A percentile compares a stretch with the other conserved stretches of the same genome.
Evolutionary conservation across 2,888 invertebrate genomes (phyloP).

Genomic region (Netelia inedita): DNA sequence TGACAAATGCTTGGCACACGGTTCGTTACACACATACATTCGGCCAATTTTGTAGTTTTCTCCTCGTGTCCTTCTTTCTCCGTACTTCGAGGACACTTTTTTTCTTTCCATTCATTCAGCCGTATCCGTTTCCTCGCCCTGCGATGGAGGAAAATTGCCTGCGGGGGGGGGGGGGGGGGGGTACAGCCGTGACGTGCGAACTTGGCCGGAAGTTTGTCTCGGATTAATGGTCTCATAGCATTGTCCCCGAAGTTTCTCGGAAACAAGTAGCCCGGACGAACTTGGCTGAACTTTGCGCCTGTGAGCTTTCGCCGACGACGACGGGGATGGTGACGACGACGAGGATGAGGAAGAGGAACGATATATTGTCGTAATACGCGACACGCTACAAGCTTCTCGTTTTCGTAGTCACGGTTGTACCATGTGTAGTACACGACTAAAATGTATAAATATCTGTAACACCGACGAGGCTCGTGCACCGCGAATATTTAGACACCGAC

Average conservation of each 20-base stretch:
- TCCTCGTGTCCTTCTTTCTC: conserved; percentile 38
- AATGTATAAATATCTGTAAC: conserved; percentile 31
- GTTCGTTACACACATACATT: conserved; percentile 51
- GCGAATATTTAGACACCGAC: conserved; percentile 47
- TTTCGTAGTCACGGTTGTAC: conserved; percentile 38
- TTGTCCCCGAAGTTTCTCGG: conserved; percentile 69
- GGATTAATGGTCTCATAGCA: conserved; percentile 72
- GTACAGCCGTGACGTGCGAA: conserved; percentile 66
- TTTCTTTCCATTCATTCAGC: conserved; percentile 62
- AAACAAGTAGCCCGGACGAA: conserved; percentile 70
- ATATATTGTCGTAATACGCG: conserved; percentile 65
- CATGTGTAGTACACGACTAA: conserved; percentile 11
- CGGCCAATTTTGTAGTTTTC: conserved; percentile 67
- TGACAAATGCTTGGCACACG: conserved; percentile 57
- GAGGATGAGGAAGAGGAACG: conserved; percentile 52
- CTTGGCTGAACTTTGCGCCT: conserved; percentile 64
- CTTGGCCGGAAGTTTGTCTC: conserved; percentile 68
- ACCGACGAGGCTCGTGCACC: conserved; percentile 34
- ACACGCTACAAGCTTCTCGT: conserved; percentile 46
- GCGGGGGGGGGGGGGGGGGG: conserved; percentile 4
- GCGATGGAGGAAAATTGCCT: conserved; percentile 65
- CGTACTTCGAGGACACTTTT: conserved; percentile 30
- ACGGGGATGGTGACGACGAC: conserved; percentile 6
- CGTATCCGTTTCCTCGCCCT: conserved; percentile 59
- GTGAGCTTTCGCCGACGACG: conserved; percentile 53